A percentile compares a stretch with the other conserved stretches of the same genome.
phyloP scores from a whole-genome alignment of 2,797 vertebrate species.

The Gambelia wislizenii region DNA sequence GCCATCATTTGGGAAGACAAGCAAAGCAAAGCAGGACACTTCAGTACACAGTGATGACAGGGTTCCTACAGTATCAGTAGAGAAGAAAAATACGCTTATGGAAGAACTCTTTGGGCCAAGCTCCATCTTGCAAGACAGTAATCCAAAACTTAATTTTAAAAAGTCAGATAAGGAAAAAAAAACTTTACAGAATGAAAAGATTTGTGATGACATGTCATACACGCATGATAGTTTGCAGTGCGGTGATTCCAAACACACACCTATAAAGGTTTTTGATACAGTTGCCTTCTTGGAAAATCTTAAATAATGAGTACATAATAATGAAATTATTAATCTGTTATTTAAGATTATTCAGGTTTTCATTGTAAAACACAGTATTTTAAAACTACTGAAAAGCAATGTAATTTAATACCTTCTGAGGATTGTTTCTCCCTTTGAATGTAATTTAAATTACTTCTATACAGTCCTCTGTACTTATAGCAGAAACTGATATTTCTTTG shows the following conservation, averaged over 20 bases:
- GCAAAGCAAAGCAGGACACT: not conserved
- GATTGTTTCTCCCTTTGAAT: not conserved
- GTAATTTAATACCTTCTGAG: not conserved
- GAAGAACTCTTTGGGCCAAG: constrained; percentile 72
- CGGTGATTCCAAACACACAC: constrained; percentile 20
- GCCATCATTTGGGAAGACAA: constrained; percentile 62
- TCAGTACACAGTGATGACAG: not conserved
- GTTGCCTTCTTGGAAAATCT: constrained; percentile 13
- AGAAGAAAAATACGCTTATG: constrained; percentile 63
- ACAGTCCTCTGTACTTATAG: not conserved
- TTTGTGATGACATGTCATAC: constrained; percentile 4
- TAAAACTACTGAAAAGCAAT: not conserved
- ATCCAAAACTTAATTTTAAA: not conserved
- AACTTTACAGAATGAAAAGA: not conserved
- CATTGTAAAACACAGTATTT: not conserved
- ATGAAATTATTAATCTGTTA: too few relatives aligned
- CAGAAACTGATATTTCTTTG: not conserved
- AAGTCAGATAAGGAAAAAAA: not conserved
- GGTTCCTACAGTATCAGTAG: not conserved
- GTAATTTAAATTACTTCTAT: constrained; percentile 25
- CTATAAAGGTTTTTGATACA: not conserved
- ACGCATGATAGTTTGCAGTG: not conserved
- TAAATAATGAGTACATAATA: constrained; percentile 34
- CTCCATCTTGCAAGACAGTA: constrained; percentile 20
- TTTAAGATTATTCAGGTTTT: constrained; percentile 2